Evolutionary conservation across 2,888 invertebrate species (phyloP), one percentile per base, ranked within the genome.

Genomic region (Polietes domitor): DNA sequence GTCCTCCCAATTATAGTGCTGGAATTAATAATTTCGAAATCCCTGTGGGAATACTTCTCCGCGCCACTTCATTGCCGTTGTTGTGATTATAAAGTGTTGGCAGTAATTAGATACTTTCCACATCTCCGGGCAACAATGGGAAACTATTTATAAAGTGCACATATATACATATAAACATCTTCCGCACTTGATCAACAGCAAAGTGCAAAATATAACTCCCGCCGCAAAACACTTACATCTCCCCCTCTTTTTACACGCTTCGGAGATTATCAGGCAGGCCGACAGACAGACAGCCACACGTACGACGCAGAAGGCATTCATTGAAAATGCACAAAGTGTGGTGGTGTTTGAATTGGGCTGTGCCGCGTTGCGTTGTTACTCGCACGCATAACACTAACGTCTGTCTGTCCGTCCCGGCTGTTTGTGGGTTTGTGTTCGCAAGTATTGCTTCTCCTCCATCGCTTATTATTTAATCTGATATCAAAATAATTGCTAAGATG

Each of bases 391-490:
- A 12, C 37, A 37, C 12, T 47, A 47, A 50, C 2, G 50, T 50
- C 12, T 12, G 19, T 65, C 17, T 65, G 37, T 41, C 41, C 19
- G 24, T n/a, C 43, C 68, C 10, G n/a, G 47, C n/a, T 41, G 21
- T 7, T 17, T 15, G 28, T 37, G 70, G 43, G 68, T 3, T 77
- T 43, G 12, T 58, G 74, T 41, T 5, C 28, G 47, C 21, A 47
- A 26, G 53, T 55, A 53, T 63, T 53, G n/a, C n/a, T n/a, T 74
- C 32, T 58, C 53, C 53, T 78, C 72, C 84, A 77, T 84, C 81
- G 81, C 81, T 84, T 84, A 79, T 84, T 81, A 79, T 79, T 81
- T 84, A 84, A 84, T 81, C 84, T 82, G 81, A 82, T 81, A 81
- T 81, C 72, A 76, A 78, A 82, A 76, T 84, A 84, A 84, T 84